These are phyloP conservation scores for Oncorhynchus mykiss DNA, from an alignment of 2,113 vertebrate species.

Conservation along the genomic window DNA sequence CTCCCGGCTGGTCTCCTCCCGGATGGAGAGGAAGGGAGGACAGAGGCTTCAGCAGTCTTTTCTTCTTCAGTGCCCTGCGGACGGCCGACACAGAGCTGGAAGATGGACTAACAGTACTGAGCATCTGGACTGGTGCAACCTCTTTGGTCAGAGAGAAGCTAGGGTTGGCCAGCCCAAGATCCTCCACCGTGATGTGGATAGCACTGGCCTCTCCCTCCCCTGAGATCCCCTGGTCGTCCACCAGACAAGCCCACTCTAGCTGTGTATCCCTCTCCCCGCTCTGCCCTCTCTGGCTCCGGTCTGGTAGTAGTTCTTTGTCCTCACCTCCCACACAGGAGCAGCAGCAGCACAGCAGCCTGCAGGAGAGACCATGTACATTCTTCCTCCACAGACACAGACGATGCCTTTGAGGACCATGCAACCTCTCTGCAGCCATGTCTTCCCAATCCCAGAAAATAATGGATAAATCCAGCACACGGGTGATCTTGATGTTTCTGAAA, in stretches of 20 bases:
- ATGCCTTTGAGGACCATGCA: conserved; percentile 4
- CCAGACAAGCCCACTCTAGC: too few species aligned
- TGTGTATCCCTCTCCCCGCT: conserved; percentile 3
- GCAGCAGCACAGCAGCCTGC: conserved; percentile 60
- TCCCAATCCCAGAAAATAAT: neutral
- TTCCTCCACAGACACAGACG: too few species aligned
- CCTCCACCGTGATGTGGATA: conserved; percentile 65
- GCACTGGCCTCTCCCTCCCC: conserved; percentile 26
- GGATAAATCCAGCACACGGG: too few species aligned
- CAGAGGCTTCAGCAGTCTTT: conserved; percentile 26
- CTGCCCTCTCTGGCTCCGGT: conserved; percentile 39
- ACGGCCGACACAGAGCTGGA: conserved; percentile 57
- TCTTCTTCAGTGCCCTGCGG: conserved; percentile 41
- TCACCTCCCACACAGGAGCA: conserved; percentile 39
- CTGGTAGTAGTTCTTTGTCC: conserved; percentile 29
- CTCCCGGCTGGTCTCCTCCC: neutral
- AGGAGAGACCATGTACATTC: neutral
- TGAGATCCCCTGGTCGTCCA: too few species aligned
- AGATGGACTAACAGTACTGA: conserved; percentile 32
- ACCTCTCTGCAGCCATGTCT: neutral
- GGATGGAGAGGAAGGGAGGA: conserved; percentile 57
- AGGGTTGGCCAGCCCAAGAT: conserved; percentile 66
- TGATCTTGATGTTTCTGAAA: too few species aligned
- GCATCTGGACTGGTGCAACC: conserved; percentile 7
- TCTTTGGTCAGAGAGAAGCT: conserved; percentile 59